Evolutionary conservation across 2,888 invertebrate genomes (phyloP).

Genomic region (Andricus curvator): DNA sequence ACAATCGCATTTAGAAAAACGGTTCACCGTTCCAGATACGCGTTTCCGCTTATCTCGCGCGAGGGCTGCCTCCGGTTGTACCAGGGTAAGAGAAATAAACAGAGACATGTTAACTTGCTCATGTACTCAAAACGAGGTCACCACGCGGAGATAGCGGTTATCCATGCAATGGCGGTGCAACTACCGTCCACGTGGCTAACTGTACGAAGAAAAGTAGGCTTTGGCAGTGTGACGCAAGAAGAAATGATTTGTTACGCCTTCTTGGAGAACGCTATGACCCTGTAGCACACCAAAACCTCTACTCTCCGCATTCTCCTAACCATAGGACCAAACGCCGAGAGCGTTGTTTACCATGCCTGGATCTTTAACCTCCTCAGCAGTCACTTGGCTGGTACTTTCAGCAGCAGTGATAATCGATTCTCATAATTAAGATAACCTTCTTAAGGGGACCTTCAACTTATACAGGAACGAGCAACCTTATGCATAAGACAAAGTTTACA

Average conservation of each 20-base stretch:
- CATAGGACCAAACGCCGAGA: conserved; percentile 9
- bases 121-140: conserved; percentile 66
- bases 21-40: conserved; percentile 3
- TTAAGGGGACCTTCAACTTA: not conserved
- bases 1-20: conserved; percentile 5
- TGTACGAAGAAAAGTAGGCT: conserved; percentile 56
- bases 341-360: conserved; percentile 6
- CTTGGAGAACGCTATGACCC: conserved; percentile 22
- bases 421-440: conserved; percentile 10
- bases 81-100: conserved; percentile 46
- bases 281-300: conserved; percentile 2
- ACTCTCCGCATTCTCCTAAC: conserved; percentile 18
- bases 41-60: conserved; percentile 51
- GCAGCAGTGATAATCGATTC: not conserved
- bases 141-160: conserved; percentile 68
- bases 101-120: conserved; percentile 44
- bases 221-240: conserved; percentile 32
- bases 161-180: conserved; percentile 58
- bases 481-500: not conserved
- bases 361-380: not conserved
- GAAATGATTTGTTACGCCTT: conserved; percentile 36
- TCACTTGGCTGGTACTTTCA: not conserved
- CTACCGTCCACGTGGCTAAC: conserved; percentile 57
- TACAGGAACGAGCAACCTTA: not conserved
- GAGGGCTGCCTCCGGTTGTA: conserved; percentile 34